phyloP scores from a whole-genome alignment of 1,140 invertebrate genomes.

The Gryllus bimaculatus region DNA sequence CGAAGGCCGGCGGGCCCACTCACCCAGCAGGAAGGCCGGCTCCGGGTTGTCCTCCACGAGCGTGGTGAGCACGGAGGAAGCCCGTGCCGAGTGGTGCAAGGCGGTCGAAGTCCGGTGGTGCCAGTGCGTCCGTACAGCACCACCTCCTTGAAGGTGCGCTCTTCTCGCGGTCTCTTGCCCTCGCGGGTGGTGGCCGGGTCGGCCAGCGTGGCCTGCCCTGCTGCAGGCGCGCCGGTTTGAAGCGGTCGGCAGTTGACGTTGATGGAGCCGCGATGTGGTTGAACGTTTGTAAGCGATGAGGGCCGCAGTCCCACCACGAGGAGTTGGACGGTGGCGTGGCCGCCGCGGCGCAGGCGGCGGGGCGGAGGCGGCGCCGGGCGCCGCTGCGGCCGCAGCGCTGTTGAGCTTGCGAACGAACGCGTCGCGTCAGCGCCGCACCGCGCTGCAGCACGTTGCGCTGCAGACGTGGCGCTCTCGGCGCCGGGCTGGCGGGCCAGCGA shows the following conservation, averaged over 20 bases:
- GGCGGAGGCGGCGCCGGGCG: constrained; percentile 64
- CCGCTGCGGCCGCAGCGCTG: constrained; percentile 35
- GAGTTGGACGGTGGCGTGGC: constrained; percentile 28
- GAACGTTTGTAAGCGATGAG: constrained; percentile 58
- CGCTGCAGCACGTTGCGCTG: constrained; percentile 38
- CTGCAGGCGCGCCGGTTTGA: constrained; percentile 58
- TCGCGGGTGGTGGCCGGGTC: constrained; percentile 54
- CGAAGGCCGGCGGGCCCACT: constrained; percentile 32
- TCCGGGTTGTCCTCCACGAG: constrained; percentile 61
- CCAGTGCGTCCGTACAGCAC: constrained; percentile 61
- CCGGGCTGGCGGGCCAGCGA: constrained; percentile 48
- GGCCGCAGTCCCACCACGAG: constrained; percentile 62
- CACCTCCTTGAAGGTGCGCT: constrained; percentile 46
- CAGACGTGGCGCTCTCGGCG: constrained; percentile 42
- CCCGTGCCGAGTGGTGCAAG: constrained; percentile 41
- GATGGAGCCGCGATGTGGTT: constrained; percentile 62
- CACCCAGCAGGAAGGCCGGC: constrained; percentile 59
- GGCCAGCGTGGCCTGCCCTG: constrained; percentile 52
- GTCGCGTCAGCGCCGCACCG: constrained; percentile 29
- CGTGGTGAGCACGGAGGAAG: constrained; percentile 56
- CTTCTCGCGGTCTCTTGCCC: constrained; percentile 53
- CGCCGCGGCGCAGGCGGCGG: constrained; percentile 32
- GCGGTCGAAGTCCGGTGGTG: constrained; percentile 47
- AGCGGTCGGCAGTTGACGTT: constrained; percentile 67
- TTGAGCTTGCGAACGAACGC: constrained; percentile 26